These are phyloP conservation scores for Elmis aenea DNA, from an alignment of 2,888 invertebrate genomes.

Conservation along the genomic window DNA sequence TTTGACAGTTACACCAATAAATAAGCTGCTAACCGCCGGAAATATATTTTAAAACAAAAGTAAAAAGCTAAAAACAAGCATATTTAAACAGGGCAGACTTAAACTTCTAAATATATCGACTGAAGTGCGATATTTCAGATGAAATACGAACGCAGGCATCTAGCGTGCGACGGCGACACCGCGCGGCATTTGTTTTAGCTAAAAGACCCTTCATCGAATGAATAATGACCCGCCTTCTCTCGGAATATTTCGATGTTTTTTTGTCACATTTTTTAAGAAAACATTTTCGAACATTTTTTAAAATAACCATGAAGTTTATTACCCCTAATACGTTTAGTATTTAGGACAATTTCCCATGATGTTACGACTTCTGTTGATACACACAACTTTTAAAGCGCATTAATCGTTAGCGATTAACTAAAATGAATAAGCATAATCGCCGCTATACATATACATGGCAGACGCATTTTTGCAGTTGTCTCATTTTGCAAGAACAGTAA, in stretches of 20 bases:
- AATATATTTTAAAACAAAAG: slow-evolving; percentile 19
- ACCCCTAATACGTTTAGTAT: too few relatives aligned
- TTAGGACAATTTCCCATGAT: too few relatives aligned
- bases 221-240: slow-evolving; percentile 29
- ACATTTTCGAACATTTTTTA: slow-evolving; percentile 12
- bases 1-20: slow-evolving; percentile 16
- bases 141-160: slow-evolving; percentile 18
- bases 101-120: slow-evolving; percentile 20
- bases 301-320: slow-evolving; percentile 6
- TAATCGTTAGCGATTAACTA: too few relatives aligned
- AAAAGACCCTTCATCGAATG: slow-evolving; percentile 34
- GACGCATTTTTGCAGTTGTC: too few relatives aligned
- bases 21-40: slow-evolving; percentile 16
- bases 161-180: slow-evolving; percentile 31
- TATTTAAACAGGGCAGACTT: slow-evolving; percentile 14
- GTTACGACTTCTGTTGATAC: too few relatives aligned
- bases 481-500: too few relatives aligned
- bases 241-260: slow-evolving; percentile 15
- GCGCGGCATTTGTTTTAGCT: slow-evolving; percentile 31
- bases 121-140: slow-evolving; percentile 20
- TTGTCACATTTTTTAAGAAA: slow-evolving; percentile 9
- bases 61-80: slow-evolving; percentile 13
- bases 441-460: too few relatives aligned
- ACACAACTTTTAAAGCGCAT: too few relatives aligned
- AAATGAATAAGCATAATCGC: too few relatives aligned